Evolutionary conservation across 2,113 vertebrate genomes (phyloP).

Genomic region (Lepus americanus): DNA sequence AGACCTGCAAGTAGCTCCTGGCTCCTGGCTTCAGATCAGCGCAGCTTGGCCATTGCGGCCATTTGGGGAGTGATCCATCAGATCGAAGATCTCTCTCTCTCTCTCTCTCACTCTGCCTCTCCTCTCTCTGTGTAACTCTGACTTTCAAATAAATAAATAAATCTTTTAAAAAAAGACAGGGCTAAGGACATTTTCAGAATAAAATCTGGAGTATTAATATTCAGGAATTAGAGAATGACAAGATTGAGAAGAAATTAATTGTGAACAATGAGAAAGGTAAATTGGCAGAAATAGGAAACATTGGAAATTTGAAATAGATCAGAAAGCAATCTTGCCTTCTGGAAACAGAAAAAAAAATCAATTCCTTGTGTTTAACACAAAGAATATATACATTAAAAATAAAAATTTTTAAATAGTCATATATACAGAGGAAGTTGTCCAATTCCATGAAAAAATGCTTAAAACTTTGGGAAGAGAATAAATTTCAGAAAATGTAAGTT

Average conservation of each 20-base stretch:
- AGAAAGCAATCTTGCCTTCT: not conserved
- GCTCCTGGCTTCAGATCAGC: too few relatives aligned
- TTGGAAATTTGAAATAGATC: not conserved
- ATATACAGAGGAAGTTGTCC: not conserved
- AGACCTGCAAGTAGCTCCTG: too few relatives aligned
- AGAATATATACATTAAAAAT: not conserved
- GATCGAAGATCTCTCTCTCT: too few relatives aligned
- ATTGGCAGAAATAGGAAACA: not conserved
- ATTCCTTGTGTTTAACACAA: not conserved
- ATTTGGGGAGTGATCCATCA: too few relatives aligned
- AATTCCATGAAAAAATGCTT: slow-evolving; percentile 12
- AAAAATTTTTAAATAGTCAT: not conserved
- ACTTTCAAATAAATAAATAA: too few relatives aligned
- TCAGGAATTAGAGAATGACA: not conserved
- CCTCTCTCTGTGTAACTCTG: too few relatives aligned
- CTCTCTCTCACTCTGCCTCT: too few relatives aligned
- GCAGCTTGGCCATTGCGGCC: too few relatives aligned
- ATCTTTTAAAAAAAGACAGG: too few relatives aligned
- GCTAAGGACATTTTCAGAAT: not conserved
- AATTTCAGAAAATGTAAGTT: slow-evolving; percentile 19
- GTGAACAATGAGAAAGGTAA: not conserved
- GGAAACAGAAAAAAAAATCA: not conserved
- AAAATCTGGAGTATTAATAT: not conserved
- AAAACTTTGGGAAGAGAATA: not conserved
- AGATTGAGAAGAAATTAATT: not conserved